phyloP scores from a whole-genome alignment of 2,113 vertebrate genomes.

The Catharus bicknelli region DNA sequence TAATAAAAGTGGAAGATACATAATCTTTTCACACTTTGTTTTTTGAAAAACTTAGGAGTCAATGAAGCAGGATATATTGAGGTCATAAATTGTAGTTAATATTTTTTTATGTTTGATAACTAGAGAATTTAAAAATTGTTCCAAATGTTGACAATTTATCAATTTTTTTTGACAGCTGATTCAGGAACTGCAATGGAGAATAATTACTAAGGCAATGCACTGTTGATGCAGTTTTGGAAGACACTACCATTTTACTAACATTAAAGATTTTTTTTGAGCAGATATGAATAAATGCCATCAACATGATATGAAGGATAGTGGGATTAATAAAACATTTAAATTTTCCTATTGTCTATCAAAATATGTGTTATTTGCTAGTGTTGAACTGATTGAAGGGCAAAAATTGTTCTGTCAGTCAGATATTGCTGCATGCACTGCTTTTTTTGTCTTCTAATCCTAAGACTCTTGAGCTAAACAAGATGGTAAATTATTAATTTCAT shows the following conservation, averaged over 20 bases:
- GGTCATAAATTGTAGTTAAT: not conserved
- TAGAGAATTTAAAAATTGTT: not conserved
- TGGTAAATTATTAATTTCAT: not conserved
- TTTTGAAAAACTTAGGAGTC: not conserved
- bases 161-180: not conserved
- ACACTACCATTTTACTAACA: not conserved
- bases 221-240: not conserved
- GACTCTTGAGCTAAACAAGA: not conserved
- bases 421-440: accelerated
- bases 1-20: not conserved
- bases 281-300: not conserved
- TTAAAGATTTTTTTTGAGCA: not conserved
- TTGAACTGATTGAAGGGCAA: not conserved
- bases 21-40: not conserved
- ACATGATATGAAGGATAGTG: not conserved
- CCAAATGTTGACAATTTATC: not conserved
- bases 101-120: not conserved
- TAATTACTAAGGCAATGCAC: not conserved
- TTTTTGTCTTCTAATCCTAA: not conserved
- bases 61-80: not conserved
- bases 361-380: not conserved
- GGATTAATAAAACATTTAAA: not conserved
- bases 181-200: not conserved
- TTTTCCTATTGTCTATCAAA: not conserved
- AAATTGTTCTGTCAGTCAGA: not conserved